Percentiles rank a stretch among this genome's conserved stretches.
Evolutionary conservation across 2,113 vertebrate genomes (phyloP).

Genomic region (Nasalis larvatus): DNA sequence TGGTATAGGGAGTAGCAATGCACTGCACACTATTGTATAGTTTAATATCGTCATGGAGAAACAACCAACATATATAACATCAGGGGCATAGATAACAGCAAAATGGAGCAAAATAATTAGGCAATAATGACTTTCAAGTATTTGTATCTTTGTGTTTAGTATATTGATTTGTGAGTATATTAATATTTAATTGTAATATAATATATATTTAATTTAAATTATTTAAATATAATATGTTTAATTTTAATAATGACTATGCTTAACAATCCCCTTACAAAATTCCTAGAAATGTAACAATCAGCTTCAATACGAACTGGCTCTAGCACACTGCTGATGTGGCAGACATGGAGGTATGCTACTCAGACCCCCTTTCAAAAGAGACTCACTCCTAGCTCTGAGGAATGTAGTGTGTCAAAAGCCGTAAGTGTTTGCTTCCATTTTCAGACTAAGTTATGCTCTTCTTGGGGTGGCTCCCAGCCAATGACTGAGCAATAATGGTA

Average conservation of each 20-base stretch:
- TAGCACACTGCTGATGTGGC: too few species aligned
- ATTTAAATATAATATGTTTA: background rate
- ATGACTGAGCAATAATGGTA: background rate
- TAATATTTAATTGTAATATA: background rate
- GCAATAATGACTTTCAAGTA: background rate
- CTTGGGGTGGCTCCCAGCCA: background rate
- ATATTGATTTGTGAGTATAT: background rate
- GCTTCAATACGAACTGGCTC: background rate
- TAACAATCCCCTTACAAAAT: background rate
- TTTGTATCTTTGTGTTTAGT: background rate
- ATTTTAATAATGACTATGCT: background rate
- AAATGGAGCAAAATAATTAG: background rate
- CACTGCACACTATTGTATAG: accelerated
- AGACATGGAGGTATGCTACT: background rate
- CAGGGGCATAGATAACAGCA: background rate
- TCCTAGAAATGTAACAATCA: background rate
- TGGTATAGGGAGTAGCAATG: background rate
- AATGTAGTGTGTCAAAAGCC: background rate
- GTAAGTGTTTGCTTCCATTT: background rate
- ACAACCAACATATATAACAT: background rate
- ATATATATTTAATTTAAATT: too few species aligned
- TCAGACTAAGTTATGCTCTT: background rate
- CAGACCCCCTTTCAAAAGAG: background rate
- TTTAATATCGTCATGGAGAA: background rate
- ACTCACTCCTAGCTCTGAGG: background rate